Conservation (phyloP, 2,888 invertebrate species). For the Drosophila gaucha region DNA sequence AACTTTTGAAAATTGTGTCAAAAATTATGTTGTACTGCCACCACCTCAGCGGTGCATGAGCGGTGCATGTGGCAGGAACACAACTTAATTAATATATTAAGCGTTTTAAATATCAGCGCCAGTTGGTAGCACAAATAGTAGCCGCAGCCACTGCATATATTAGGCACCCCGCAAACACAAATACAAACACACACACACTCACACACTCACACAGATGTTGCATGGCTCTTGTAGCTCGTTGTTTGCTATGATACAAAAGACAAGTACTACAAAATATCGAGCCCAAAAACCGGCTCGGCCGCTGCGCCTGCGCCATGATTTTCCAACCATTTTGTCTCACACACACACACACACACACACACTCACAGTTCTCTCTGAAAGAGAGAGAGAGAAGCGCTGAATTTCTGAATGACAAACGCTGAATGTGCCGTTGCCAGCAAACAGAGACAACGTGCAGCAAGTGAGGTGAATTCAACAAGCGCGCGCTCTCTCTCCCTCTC, state of each 20-base stretch:
- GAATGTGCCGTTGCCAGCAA: slow-evolving; percentile 45
- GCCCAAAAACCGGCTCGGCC: slow-evolving; percentile 52
- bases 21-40: slow-evolving; percentile 72
- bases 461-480: slow-evolving; percentile 62
- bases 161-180: slow-evolving; percentile 40
- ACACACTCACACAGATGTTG: slow-evolving; percentile 2
- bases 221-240: slow-evolving; percentile 17
- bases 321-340: slow-evolving; percentile 75
- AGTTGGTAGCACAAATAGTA: slow-evolving; percentile 51
- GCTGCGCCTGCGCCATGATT: slow-evolving; percentile 73
- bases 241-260: slow-evolving; percentile 45
- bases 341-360: slow-evolving; percentile 27
- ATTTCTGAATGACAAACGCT: slow-evolving; percentile 69
- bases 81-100: slow-evolving; percentile 74
- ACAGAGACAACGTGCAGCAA: slow-evolving; percentile 41
- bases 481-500: slow-evolving; percentile 17
- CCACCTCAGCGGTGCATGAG: slow-evolving; percentile 4
- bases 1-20: slow-evolving; percentile 73
- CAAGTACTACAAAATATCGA: slow-evolving; percentile 49
- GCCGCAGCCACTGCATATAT: slow-evolving; percentile 46
- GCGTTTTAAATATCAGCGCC: slow-evolving; percentile 43
- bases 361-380: not conserved
- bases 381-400: slow-evolving; percentile 50
- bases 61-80: slow-evolving; percentile 20
- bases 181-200: slow-evolving; percentile 11